These are phyloP conservation scores for Pitta sordida DNA, from an alignment of 2,113 vertebrate genomes.

Conservation along the genomic window DNA sequence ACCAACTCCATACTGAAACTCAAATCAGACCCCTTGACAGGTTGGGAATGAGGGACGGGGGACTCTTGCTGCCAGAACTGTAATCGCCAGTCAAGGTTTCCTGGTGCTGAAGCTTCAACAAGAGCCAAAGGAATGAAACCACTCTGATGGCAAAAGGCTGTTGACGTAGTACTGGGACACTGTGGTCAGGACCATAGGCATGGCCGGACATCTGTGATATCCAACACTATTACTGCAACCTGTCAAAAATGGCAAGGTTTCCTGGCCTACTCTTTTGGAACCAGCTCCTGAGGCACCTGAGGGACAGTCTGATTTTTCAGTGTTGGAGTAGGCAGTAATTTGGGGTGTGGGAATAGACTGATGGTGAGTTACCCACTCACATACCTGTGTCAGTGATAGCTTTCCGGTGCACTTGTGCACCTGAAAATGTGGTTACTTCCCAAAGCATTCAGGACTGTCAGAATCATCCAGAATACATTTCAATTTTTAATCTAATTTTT, in stretches of 20 bases:
- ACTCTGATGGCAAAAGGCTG: not conserved
- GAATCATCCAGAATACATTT: not conserved
- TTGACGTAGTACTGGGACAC: not conserved
- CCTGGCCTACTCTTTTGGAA: not conserved
- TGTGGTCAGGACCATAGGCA: too few relatives aligned
- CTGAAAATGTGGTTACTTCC: not conserved
- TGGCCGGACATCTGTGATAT: not conserved
- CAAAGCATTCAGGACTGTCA: not conserved
- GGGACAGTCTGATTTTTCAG: not conserved
- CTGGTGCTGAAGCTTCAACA: not conserved
- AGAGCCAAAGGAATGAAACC: not conserved
- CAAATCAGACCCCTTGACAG: not conserved
- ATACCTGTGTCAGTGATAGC: too few relatives aligned
- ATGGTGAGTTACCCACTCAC: too few relatives aligned
- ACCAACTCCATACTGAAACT: accelerated
- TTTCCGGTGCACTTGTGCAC: not conserved
- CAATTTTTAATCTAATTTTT: too few relatives aligned
- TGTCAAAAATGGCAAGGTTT: not conserved
- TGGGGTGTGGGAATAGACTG: not conserved
- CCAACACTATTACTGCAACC: not conserved
- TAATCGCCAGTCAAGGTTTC: not conserved
- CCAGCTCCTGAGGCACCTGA: not conserved
- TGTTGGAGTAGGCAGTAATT: not conserved
- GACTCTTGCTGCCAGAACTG: not conserved
- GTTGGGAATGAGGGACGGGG: not conserved